Evolutionary conservation across 2,888 invertebrate genomes (phyloP).

Genomic region (Aphidius colemani): DNA sequence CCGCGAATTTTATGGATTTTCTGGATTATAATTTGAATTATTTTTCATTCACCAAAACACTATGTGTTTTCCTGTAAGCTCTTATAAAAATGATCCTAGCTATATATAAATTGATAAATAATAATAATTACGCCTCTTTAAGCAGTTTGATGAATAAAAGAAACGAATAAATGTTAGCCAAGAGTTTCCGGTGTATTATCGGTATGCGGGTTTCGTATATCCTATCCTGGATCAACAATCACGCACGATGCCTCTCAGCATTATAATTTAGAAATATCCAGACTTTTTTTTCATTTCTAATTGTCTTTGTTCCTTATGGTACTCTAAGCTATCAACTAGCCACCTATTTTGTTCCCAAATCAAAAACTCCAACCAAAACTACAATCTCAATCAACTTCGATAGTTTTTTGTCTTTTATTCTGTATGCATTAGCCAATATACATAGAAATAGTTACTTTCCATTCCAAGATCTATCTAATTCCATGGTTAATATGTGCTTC

Average conservation of each 20-base stretch:
- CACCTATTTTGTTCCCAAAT: too few species aligned
- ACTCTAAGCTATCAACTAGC: too few species aligned
- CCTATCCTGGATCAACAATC: slow-evolving; percentile 13
- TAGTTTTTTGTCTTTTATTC: too few species aligned
- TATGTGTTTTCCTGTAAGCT: not conserved
- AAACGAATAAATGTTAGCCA: slow-evolving; percentile 7
- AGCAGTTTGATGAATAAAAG: slow-evolving; percentile 17
- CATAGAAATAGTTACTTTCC: too few species aligned
- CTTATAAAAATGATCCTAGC: slow-evolving; percentile 10
- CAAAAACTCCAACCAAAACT: too few species aligned
- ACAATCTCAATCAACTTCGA: too few species aligned
- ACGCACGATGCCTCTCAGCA: slow-evolving; percentile 39
- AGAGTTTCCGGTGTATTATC: slow-evolving; percentile 49
- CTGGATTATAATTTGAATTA: too few species aligned
- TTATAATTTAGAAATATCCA: slow-evolving; percentile 37
- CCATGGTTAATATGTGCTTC: slow-evolving; percentile 6
- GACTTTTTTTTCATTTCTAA: slow-evolving; percentile 7
- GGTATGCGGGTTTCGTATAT: slow-evolving; percentile 51
- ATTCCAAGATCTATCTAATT: too few species aligned
- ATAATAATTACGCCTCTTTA: not conserved
- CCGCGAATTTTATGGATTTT: too few species aligned
- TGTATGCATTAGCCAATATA: too few species aligned
- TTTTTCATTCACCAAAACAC: not conserved
- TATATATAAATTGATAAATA: not conserved
- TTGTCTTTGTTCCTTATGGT: slow-evolving; percentile 9